Percentiles rank a stretch among this genome's conserved stretches.
Conservation (phyloP, 1,140 invertebrate genomes). For the Chlorops oryzae region DNA sequence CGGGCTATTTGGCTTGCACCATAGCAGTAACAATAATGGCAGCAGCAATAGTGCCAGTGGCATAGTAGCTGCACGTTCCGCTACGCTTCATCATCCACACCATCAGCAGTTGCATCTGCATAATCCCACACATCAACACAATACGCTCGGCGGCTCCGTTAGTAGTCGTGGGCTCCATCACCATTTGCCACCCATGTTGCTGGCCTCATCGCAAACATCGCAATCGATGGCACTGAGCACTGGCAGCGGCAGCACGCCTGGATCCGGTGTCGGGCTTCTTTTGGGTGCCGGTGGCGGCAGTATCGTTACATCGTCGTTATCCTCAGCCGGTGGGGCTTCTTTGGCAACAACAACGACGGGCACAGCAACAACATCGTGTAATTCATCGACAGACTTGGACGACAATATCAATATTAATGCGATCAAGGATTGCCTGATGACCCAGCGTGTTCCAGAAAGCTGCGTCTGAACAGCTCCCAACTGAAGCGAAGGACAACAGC, state of each 20-base stretch:
- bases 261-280: constrained; percentile 28
- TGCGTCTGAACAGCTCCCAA: constrained; percentile 28
- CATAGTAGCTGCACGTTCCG: not conserved
- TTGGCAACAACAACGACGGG: constrained; percentile 24
- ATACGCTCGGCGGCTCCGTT: constrained; percentile 11
- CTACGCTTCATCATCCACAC: not conserved
- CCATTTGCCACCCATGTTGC: constrained; percentile 19
- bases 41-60: constrained; percentile 20
- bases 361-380: constrained; percentile 41
- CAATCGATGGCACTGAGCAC: constrained; percentile 24
- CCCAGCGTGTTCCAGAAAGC: constrained; percentile 44
- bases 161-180: constrained; percentile 29
- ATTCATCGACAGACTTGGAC: constrained; percentile 43
- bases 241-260: constrained; percentile 18
- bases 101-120: constrained; percentile 18
- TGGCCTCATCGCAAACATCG: constrained; percentile 20
- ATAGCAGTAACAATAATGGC: constrained; percentile 16
- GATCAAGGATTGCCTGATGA: constrained; percentile 46
- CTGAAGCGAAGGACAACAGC: no score
- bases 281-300: constrained; percentile 29
- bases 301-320: no score
- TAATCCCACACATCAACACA: constrained; percentile 24
- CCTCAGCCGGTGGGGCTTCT: constrained; percentile 2
- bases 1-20: no score
- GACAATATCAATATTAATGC: constrained; percentile 47